Conservation (phyloP, 2,113 vertebrate species). For the Loxodonta africana region DNA sequence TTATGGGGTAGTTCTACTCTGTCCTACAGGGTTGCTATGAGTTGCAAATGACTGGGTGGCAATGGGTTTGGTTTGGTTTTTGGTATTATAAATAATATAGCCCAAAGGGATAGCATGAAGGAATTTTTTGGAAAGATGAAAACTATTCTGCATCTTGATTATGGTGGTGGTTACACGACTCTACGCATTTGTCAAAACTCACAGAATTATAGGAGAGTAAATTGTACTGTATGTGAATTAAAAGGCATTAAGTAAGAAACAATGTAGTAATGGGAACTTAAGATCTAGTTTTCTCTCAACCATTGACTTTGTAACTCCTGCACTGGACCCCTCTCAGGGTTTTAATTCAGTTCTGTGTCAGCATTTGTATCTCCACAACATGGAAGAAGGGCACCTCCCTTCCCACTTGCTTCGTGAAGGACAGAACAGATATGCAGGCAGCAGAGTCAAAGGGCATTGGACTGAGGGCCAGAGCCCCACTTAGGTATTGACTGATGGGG, state of each 20-base stretch:
- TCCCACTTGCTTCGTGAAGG: not conserved
- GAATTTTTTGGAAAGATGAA: not conserved
- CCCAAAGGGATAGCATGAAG: not conserved
- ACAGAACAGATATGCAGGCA: not conserved
- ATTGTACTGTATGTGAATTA: not conserved
- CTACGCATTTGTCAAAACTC: constrained; percentile 12
- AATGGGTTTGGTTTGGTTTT: too few relatives aligned
- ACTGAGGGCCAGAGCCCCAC: not conserved
- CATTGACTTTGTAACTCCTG: not conserved
- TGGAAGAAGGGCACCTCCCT: not conserved
- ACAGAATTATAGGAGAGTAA: not conserved
- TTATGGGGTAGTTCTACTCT: too few relatives aligned
- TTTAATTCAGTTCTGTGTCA: not conserved
- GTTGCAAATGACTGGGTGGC: too few relatives aligned
- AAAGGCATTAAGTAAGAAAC: constrained; percentile 33
- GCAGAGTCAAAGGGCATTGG: not conserved
- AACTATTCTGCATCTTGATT: not conserved
- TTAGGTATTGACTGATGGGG: not conserved
- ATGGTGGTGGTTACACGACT: not conserved
- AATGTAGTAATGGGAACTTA: not conserved
- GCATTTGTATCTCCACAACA: not conserved
- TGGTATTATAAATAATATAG: not conserved
- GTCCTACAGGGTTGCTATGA: too few relatives aligned
- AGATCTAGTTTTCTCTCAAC: not conserved
- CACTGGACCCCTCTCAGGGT: not conserved